These are phyloP conservation scores for Polyodon spathula DNA, from an alignment of 2,113 vertebrate genomes.

Conservation along the genomic window DNA sequence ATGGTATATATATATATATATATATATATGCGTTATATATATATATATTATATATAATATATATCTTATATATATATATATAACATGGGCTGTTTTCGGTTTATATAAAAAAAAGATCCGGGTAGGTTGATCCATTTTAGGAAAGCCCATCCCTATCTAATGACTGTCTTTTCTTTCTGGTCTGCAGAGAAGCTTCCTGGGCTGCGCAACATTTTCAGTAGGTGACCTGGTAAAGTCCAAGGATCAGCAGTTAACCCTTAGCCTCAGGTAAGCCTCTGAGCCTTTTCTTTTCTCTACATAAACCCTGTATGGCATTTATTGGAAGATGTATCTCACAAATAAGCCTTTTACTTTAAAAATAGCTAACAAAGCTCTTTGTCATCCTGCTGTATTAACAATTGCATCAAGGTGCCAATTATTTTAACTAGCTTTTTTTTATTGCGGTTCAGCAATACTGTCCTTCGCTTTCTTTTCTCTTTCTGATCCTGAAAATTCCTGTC, in stretches of 20 bases:
- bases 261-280: slow-evolving; percentile 67
- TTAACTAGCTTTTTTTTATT: too few species aligned
- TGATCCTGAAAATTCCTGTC: too few species aligned
- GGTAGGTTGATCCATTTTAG: not conserved
- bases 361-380: not conserved
- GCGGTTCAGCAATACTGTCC: too few species aligned
- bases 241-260: slow-evolving; percentile 78
- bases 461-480: too few species aligned
- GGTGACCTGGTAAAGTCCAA: slow-evolving; percentile 81
- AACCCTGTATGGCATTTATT: not conserved
- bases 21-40: too few species aligned
- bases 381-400: too few species aligned
- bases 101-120: too few species aligned
- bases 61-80: too few species aligned
- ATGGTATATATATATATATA: too few species aligned
- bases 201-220: slow-evolving; percentile 77
- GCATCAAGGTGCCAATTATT: too few species aligned
- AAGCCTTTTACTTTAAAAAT: not conserved
- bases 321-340: not conserved
- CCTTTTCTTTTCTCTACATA: not conserved
- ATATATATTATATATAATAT: too few species aligned
- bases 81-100: too few species aligned
- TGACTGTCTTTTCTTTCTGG: slow-evolving; percentile 21
- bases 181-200: slow-evolving; percentile 81
- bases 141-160: slow-evolving; percentile 5